phyloP scores from a whole-genome alignment of 2,797 vertebrate species.

The Phataginus tetradactyla region DNA sequence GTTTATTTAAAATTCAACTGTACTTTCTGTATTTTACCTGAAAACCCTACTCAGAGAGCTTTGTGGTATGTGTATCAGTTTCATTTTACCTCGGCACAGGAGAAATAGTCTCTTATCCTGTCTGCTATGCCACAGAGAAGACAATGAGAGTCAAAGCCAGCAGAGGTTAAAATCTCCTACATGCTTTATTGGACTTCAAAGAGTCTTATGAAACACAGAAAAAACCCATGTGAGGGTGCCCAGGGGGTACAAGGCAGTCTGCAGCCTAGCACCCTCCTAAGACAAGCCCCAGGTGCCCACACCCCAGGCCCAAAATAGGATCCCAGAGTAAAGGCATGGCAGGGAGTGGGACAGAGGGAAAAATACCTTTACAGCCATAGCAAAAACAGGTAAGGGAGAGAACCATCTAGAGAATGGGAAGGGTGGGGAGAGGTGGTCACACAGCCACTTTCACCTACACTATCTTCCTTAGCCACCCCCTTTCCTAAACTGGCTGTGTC shows the following conservation, averaged over 20 bases:
- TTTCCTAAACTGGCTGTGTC: slow-evolving; percentile 92
- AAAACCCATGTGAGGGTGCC: slow-evolving; percentile 75
- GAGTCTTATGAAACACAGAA: slow-evolving; percentile 84
- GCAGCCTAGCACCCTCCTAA: slow-evolving; percentile 66
- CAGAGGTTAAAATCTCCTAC: slow-evolving; percentile 85
- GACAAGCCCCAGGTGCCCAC: slow-evolving; percentile 65
- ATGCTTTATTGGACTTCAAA: slow-evolving; percentile 88
- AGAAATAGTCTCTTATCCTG: background rate
- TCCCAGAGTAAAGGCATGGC: slow-evolving; percentile 67
- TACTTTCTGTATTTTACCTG: slow-evolving; percentile 40
- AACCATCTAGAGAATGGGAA: slow-evolving; percentile 78
- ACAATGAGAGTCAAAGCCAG: slow-evolving; percentile 57
- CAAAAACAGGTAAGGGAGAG: slow-evolving; percentile 71
- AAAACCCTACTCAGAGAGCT: background rate
- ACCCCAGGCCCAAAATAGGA: slow-evolving; percentile 70
- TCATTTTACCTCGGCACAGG: slow-evolving; percentile 5
- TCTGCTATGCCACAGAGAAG: background rate
- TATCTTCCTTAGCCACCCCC: slow-evolving; percentile 92
- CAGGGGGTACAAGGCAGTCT: slow-evolving; percentile 70
- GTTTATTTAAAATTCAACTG: slow-evolving; percentile 38
- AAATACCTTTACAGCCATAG: slow-evolving; percentile 79
- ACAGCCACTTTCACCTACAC: slow-evolving; percentile 91
- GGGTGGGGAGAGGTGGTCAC: slow-evolving; percentile 55
- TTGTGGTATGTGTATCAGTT: background rate
- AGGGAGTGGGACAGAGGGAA: slow-evolving; percentile 65